phyloP scores from a whole-genome alignment of 2,113 vertebrate genomes.

The Vulpes lagopus region DNA sequence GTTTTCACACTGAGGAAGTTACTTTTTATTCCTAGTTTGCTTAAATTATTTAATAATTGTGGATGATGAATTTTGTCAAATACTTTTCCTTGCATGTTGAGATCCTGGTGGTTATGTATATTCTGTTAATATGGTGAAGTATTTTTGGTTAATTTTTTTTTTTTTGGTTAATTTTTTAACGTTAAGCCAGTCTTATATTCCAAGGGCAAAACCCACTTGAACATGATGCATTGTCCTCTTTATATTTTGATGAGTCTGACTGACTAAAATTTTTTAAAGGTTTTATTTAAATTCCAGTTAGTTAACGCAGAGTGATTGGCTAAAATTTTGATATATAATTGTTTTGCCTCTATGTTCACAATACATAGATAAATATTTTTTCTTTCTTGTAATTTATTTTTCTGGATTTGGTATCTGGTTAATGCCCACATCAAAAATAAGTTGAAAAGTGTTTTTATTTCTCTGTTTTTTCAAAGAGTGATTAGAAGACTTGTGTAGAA shows the following conservation, averaged over 20 bases:
- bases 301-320: background rate
- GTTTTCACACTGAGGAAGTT: background rate
- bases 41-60: background rate
- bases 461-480: background rate
- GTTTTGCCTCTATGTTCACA: background rate
- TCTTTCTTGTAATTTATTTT: background rate
- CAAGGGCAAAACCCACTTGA: background rate
- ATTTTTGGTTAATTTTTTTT: background rate
- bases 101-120: background rate
- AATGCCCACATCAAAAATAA: background rate
- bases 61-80: background rate
- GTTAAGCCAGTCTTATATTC: background rate
- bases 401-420: background rate
- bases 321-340: background rate
- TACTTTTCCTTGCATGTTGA: background rate
- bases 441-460: background rate
- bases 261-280: background rate
- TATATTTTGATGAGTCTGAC: background rate
- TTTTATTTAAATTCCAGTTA: background rate
- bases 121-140: background rate
- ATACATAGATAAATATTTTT: background rate
- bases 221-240: background rate
- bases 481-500: background rate
- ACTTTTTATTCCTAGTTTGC: background rate
- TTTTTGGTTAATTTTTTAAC: background rate